A percentile compares a stretch with the other conserved stretches of the same genome.
Evolutionary conservation across 1,140 invertebrate genomes (phyloP).

Genomic region (Orussus abietinus): DNA sequence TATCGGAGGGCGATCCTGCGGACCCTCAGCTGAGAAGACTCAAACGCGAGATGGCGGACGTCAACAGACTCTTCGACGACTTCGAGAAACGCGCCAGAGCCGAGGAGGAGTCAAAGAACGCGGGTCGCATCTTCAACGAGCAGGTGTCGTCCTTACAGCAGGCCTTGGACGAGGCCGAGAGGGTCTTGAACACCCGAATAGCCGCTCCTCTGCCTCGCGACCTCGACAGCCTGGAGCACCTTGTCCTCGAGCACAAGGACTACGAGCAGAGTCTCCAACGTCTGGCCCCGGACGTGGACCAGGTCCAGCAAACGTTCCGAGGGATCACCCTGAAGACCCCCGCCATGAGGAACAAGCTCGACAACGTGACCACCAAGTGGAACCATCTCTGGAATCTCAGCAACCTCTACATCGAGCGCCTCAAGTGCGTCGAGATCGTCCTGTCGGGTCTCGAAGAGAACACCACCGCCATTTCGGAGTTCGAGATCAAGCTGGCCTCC

Average conservation of each 20-base stretch:
- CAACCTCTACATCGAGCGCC: conserved; percentile 80
- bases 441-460: conserved; percentile 87
- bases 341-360: conserved; percentile 82
- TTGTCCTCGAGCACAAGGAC: conserved; percentile 86
- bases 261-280: conserved; percentile 71
- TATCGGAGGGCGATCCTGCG: conserved; percentile 88
- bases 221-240: conserved; percentile 78
- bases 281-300: conserved; percentile 76
- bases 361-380: conserved; percentile 87
- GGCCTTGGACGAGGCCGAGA: conserved; percentile 79
- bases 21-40: conserved; percentile 87
- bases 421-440: conserved; percentile 89
- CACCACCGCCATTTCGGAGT: conserved; percentile 80
- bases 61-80: conserved; percentile 92
- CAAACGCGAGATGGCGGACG: conserved; percentile 89
- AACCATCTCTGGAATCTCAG: conserved; percentile 83
- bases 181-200: conserved; percentile 75
- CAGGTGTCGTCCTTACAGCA: conserved; percentile 77
- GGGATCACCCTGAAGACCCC: conserved; percentile 82
- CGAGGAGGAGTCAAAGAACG: conserved; percentile 86
- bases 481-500: conserved; percentile 84
- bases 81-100: conserved; percentile 82
- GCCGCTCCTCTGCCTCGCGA: conserved; percentile 78
- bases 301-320: conserved; percentile 77
- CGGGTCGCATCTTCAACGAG: conserved; percentile 80